Conservation (phyloP, 2,888 invertebrate species). For the Drepana falcataria region DNA sequence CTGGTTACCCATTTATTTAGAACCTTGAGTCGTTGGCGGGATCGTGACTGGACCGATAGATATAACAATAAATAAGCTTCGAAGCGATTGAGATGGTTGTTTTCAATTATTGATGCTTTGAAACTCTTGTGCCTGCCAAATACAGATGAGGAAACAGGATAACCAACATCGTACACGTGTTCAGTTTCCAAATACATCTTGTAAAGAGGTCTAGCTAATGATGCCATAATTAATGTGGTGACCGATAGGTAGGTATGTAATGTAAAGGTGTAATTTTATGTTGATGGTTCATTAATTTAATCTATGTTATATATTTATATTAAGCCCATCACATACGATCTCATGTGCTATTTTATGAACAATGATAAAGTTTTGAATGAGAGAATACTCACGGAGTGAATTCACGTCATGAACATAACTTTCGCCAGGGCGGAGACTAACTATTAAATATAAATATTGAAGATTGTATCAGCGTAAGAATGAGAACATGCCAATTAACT, state of each 20-base stretch:
- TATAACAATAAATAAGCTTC: conserved; percentile 37
- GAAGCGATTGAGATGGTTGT: conserved; percentile 37
- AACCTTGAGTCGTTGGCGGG: conserved; percentile 40
- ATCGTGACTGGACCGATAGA: conserved; percentile 52
- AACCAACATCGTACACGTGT: conserved; percentile 1
- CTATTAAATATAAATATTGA: conserved; percentile 4
- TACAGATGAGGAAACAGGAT: conserved; percentile 18
- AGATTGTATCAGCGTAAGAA: conserved; percentile 15
- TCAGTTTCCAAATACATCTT: neutral
- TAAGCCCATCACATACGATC: no score
- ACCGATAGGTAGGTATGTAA: conserved; percentile 1
- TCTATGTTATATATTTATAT: no score
- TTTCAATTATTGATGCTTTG: conserved; percentile 49
- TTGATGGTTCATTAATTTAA: no score
- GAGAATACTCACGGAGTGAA: neutral
- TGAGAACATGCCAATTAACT: conserved; percentile 46
- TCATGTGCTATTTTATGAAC: no score
- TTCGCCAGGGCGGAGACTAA: neutral
- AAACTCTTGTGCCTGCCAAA: conserved; percentile 29
- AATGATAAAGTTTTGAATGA: neutral
- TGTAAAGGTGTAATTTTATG: neutral
- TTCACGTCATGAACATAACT: neutral
- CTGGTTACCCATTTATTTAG: conserved; percentile 45
- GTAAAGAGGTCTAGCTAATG: neutral
- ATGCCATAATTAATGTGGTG: conserved; percentile 1